A percentile compares a stretch with the other conserved stretches of the same genome.
These are phyloP conservation scores for Ditylenchus weischeri DNA, from an alignment of 2,888 invertebrate genomes.

Conservation along the genomic window DNA sequence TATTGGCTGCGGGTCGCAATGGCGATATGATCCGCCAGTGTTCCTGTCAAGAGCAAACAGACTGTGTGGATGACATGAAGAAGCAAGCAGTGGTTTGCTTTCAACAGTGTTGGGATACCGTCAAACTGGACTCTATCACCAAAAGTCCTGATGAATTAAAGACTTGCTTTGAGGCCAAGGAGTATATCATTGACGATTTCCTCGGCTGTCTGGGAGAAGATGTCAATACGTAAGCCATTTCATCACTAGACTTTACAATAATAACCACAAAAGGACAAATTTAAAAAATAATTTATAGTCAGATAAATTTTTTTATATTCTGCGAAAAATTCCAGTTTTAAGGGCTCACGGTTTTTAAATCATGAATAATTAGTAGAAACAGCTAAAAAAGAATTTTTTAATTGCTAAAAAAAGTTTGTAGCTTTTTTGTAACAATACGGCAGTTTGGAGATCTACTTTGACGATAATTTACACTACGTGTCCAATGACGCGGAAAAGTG, in stretches of 20 bases:
- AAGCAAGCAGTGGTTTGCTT: slow-evolving; percentile 45
- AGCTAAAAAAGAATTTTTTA: too few relatives aligned
- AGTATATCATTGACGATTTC: slow-evolving; percentile 43
- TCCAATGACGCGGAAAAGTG: too few relatives aligned
- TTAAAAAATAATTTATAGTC: too few relatives aligned
- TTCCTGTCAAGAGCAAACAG: slow-evolving; percentile 44
- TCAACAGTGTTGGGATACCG: slow-evolving; percentile 20
- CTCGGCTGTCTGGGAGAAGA: slow-evolving; percentile 44
- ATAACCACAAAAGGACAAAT: background rate
- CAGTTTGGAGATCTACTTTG: too few relatives aligned
- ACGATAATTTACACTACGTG: too few relatives aligned
- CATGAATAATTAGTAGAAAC: too few relatives aligned
- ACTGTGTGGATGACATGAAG: slow-evolving; percentile 41
- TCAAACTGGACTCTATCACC: slow-evolving; percentile 30
- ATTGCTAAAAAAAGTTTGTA: too few relatives aligned
- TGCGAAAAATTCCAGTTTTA: too few relatives aligned
- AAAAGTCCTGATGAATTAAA: slow-evolving; percentile 41
- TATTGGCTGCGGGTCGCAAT: slow-evolving; percentile 25
- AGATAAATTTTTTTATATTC: too few relatives aligned
- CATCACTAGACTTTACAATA: background rate
- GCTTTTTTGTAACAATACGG: too few relatives aligned
- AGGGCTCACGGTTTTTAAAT: too few relatives aligned
- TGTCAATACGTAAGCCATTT: slow-evolving; percentile 43
- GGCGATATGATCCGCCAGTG: slow-evolving; percentile 44
- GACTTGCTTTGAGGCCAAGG: slow-evolving; percentile 41